A percentile compares a stretch with the other conserved stretches of the same genome.
phyloP scores from a whole-genome alignment of 1,140 invertebrate genomes.

The Magallana angulata region DNA sequence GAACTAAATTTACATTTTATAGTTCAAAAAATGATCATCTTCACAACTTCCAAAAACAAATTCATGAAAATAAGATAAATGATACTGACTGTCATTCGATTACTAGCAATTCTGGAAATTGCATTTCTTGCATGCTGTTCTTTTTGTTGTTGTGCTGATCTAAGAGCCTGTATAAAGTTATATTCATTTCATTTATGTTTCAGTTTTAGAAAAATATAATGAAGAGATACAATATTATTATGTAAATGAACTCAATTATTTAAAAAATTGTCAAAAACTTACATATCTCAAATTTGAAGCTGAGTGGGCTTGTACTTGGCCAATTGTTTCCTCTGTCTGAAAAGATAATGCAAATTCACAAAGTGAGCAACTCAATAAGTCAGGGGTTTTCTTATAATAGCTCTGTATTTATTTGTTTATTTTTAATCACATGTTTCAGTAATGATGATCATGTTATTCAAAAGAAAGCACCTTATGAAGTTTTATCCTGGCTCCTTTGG shows the following conservation, averaged over 20 bases:
- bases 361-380: too few relatives aligned
- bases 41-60: too few relatives aligned
- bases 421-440: too few relatives aligned
- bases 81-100: conserved; percentile 7
- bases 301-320: neutral
- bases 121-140: conserved; percentile 6
- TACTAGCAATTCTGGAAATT: conserved; percentile 22
- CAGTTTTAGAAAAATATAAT: neutral
- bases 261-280: neutral
- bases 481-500: neutral
- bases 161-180: neutral
- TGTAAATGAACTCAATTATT: neutral
- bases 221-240: neutral
- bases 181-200: too few relatives aligned
- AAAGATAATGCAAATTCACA: neutral
- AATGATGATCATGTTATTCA: too few relatives aligned
- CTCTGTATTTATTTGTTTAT: too few relatives aligned
- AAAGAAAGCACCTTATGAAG: neutral
- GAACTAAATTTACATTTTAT: too few relatives aligned
- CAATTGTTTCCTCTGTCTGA: conserved; percentile 2
- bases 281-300: conserved; percentile 6
- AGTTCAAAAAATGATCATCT: too few relatives aligned
- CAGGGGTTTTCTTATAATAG: too few relatives aligned
- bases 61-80: too few relatives aligned
- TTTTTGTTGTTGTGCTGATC: neutral